Conservation (phyloP, 2,888 invertebrate species). For the Polymixis flavicincta region DNA sequence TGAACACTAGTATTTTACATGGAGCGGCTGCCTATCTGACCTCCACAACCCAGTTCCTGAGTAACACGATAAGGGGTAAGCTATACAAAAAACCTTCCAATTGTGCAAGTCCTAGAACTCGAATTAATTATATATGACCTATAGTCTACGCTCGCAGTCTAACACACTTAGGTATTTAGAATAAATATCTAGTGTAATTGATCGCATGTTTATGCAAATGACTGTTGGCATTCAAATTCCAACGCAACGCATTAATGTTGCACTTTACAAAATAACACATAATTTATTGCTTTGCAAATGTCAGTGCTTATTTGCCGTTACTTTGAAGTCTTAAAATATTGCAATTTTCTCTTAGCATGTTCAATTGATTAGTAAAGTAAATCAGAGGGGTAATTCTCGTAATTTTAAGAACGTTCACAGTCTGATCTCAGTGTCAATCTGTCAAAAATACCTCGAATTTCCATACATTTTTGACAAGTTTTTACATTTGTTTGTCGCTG, state of each 20-base stretch:
- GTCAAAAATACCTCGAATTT: no score
- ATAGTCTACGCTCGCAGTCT: conserved; percentile 1
- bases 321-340: not conserved
- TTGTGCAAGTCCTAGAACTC: not conserved
- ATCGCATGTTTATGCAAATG: conserved; percentile 49
- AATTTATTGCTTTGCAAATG: conserved; percentile 55
- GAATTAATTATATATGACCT: conserved; percentile 32
- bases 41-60: no score
- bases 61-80: not conserved
- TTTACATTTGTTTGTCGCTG: no score
- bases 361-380: no score
- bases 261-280: conserved; percentile 55
- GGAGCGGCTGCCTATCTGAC: no score
- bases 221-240: conserved; percentile 41
- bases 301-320: conserved; percentile 41
- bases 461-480: no score
- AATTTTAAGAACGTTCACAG: no score
- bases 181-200: conserved; percentile 47
- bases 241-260: conserved; percentile 38
- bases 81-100: no score
- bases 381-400: no score
- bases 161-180: conserved; percentile 33
- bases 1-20: no score
- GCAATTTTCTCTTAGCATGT: not conserved
- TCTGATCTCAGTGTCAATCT: no score